A percentile compares a stretch with the other conserved stretches of the same genome.
Evolutionary conservation across 2,888 invertebrate species (phyloP).

Genomic region (Scaptomyza caliginosa): DNA sequence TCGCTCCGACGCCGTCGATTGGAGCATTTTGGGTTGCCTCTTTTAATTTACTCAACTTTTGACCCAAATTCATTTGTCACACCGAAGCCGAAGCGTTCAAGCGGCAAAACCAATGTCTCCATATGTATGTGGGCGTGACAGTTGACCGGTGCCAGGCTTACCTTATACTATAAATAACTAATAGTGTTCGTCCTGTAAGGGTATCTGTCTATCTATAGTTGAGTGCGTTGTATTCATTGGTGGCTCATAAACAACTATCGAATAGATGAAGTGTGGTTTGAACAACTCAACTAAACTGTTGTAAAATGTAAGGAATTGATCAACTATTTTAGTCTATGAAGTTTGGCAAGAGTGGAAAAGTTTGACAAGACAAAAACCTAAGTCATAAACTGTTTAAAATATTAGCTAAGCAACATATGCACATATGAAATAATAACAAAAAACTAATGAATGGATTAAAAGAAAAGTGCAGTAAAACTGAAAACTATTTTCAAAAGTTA

Average conservation of each 20-base stretch:
- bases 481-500: neutral
- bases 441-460: neutral
- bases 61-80: constrained; percentile 78
- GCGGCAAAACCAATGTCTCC: constrained; percentile 53
- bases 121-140: neutral
- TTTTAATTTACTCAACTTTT: constrained; percentile 74
- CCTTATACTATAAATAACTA: constrained; percentile 67
- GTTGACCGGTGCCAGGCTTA: constrained; percentile 39
- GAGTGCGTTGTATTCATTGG: constrained; percentile 20
- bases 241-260: constrained; percentile 45
- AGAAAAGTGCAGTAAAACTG: neutral
- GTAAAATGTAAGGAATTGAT: neutral
- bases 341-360: neutral
- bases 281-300: constrained; percentile 4
- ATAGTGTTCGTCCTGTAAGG: constrained; percentile 45
- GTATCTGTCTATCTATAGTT: constrained; percentile 4
- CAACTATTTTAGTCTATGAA: neutral
- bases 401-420: neutral
- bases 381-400: constrained; percentile 1
- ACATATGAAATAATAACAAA: neutral
- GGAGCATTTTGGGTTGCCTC: constrained; percentile 2
- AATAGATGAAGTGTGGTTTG: constrained; percentile 27
- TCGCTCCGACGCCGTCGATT: constrained; percentile 20
- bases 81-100: constrained; percentile 45
- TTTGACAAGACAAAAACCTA: constrained; percentile 1